These are phyloP conservation scores for Brienomyrus longianalis DNA, from an alignment of 2,113 vertebrate species.

Conservation along the genomic window DNA sequence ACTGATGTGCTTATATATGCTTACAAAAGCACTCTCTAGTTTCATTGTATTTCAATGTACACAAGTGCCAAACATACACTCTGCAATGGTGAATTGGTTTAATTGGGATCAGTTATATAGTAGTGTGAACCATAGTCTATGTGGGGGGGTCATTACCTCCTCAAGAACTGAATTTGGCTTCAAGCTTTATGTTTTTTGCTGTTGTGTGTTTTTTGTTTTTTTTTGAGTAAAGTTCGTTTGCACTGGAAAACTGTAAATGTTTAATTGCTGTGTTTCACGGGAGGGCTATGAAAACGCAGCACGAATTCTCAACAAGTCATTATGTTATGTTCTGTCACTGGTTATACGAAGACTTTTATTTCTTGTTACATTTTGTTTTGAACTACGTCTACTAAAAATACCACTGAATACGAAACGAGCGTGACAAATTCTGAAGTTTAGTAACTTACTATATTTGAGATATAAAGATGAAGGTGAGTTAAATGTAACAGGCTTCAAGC, in stretches of 20 bases:
- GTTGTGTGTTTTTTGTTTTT: neutral
- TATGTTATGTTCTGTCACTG: neutral
- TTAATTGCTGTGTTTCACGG: neutral
- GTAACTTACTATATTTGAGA: neutral
- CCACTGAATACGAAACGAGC: neutral
- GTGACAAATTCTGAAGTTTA: neutral
- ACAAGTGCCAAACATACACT: neutral
- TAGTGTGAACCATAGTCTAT: neutral
- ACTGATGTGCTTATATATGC: neutral
- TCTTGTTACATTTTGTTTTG: neutral
- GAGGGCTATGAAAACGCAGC: neutral
- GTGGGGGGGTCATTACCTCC: neutral
- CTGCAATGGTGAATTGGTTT: neutral
- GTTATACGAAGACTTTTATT: neutral
- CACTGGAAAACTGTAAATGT: neutral
- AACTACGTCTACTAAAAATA: neutral
- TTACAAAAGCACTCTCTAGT: neutral
- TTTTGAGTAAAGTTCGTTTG: neutral
- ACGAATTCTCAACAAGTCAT: neutral
- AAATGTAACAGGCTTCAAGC: neutral
- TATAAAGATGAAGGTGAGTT: neutral
- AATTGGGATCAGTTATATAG: neutral
- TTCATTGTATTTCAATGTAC: neutral
- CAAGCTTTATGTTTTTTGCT: neutral
- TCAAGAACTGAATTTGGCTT: neutral